phyloP scores from a whole-genome alignment of 2,113 vertebrate genomes.

The Psittacara wagleri region DNA sequence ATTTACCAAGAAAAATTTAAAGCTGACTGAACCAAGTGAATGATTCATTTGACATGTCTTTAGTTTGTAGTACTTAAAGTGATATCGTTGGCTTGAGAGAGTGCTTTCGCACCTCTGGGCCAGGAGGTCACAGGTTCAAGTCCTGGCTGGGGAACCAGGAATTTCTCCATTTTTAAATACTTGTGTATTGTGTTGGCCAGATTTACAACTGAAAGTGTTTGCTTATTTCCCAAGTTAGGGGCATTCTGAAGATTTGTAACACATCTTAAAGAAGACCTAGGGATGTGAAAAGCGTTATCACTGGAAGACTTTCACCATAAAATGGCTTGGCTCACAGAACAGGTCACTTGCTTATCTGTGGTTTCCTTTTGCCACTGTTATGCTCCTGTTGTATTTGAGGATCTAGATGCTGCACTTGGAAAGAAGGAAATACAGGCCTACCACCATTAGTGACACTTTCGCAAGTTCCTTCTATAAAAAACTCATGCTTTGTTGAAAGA shows the following conservation, averaged over 20 bases:
- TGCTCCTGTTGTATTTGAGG: not conserved
- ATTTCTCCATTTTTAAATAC: slow-evolving; percentile 12
- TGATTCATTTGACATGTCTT: slow-evolving; percentile 63
- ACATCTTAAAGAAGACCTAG: not conserved
- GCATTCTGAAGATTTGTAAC: slow-evolving; percentile 19
- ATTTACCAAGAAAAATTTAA: slow-evolving; percentile 61
- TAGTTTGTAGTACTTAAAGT: slow-evolving; percentile 55
- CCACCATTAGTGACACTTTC: not conserved
- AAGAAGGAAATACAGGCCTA: not conserved
- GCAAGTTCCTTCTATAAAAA: not conserved
- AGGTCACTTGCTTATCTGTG: not conserved
- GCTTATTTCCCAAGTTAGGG: slow-evolving; percentile 18
- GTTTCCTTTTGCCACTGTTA: slow-evolving; percentile 11
- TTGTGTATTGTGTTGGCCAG: not conserved
- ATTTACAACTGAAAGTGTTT: not conserved
- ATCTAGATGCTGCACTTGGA: not conserved
- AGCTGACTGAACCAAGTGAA: slow-evolving; percentile 55
- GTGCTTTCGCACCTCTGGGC: slow-evolving; percentile 71
- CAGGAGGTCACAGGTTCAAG: slow-evolving; percentile 63
- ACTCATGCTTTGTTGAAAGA: not conserved
- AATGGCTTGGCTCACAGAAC: not conserved
- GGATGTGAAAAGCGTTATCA: not conserved
- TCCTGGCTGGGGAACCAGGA: slow-evolving; percentile 56
- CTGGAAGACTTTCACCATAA: not conserved
- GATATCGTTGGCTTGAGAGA: slow-evolving; percentile 65